phyloP scores from a whole-genome alignment of 1,140 invertebrate genomes.

The Hyposmocoma kahamanoa region DNA sequence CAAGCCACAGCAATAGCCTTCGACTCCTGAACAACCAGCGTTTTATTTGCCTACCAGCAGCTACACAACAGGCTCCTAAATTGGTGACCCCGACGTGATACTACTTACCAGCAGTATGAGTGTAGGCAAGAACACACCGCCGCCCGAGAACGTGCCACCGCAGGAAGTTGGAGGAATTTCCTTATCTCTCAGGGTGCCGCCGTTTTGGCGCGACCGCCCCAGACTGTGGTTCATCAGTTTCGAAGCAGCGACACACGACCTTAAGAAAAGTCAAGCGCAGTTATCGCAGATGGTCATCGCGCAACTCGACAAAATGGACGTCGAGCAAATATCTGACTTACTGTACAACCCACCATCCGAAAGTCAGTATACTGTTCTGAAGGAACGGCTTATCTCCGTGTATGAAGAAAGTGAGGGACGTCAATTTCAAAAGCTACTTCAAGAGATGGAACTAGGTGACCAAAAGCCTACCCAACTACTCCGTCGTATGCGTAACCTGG shows the following conservation, averaged over 20 bases:
- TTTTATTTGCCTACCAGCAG: too few species aligned
- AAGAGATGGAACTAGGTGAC: constrained; percentile 3
- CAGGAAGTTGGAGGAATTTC: not conserved
- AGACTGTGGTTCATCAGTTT: not conserved
- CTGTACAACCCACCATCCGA: not conserved
- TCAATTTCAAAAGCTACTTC: not conserved
- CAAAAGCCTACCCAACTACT: not conserved
- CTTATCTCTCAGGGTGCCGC: not conserved
- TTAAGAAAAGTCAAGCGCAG: not conserved
- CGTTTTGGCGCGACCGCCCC: not conserved
- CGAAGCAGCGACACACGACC: not conserved
- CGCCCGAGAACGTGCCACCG: too few species aligned
- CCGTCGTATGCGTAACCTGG: not conserved
- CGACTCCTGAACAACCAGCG: too few species aligned
- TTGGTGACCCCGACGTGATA: too few species aligned
- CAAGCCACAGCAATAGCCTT: too few species aligned
- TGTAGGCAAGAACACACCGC: too few species aligned
- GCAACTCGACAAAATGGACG: not conserved
- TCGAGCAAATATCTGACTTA: not conserved
- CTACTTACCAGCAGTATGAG: too few species aligned
- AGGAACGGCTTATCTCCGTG: not conserved
- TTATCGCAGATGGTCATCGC: not conserved
- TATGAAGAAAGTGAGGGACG: not conserved
- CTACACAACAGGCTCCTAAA: too few species aligned
- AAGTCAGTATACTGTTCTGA: not conserved